phyloP scores from a whole-genome alignment of 2,797 vertebrate species.

The Ciconia nigra region DNA sequence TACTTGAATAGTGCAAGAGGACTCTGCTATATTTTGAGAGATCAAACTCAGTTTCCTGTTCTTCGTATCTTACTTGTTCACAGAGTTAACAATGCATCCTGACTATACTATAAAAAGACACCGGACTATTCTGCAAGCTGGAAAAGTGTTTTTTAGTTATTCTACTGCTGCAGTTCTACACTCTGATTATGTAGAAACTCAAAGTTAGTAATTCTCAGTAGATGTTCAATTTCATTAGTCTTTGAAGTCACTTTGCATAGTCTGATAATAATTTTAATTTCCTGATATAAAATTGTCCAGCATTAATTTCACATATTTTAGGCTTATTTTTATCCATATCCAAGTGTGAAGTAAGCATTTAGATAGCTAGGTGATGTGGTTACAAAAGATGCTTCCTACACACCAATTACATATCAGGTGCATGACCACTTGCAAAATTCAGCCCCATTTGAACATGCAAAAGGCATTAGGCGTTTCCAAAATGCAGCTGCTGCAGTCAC shows the following conservation, averaged over 20 bases:
- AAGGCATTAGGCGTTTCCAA: neutral
- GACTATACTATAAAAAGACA: neutral
- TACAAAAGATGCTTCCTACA: neutral
- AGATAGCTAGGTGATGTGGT: neutral
- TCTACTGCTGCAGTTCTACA: neutral
- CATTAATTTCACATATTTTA: neutral
- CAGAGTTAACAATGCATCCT: neutral
- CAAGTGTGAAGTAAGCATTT: neutral
- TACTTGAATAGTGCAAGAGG: neutral
- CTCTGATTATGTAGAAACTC: neutral
- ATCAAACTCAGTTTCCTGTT: neutral
- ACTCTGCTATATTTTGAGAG: neutral
- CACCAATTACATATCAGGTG: neutral
- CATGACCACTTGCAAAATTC: neutral
- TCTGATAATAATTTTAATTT: neutral
- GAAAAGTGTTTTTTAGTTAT: neutral
- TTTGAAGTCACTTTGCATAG: neutral
- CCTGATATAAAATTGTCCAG: neutral
- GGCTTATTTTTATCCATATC: neutral
- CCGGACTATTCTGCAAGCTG: neutral
- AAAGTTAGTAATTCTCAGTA: neutral
- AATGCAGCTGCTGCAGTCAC: neutral
- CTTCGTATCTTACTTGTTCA: neutral
- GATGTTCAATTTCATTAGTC: neutral
- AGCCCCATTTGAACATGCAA: neutral